Percentiles rank a stretch among this genome's conserved stretches.
phyloP scores from a whole-genome alignment of 2,888 invertebrate genomes.

The Glyphotaelius pellucidus region DNA sequence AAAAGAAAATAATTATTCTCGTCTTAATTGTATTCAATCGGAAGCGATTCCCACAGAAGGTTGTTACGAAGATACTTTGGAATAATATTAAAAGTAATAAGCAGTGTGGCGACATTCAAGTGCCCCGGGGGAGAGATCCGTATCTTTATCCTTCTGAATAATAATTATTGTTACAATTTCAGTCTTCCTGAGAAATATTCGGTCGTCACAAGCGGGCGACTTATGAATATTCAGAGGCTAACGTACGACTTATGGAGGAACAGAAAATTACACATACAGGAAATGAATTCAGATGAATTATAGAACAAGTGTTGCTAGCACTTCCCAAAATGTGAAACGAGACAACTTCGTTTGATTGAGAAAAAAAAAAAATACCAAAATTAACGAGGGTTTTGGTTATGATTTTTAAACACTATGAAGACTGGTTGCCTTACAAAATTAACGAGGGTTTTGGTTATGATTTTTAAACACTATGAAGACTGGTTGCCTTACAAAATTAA shows the following conservation, averaged over 20 bases:
- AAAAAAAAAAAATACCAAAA: background rate
- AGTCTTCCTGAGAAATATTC: constrained; percentile 25
- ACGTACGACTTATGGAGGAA: constrained; percentile 28
- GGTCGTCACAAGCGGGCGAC: constrained; percentile 45
- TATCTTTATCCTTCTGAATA: constrained; percentile 19
- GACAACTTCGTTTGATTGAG: background rate
- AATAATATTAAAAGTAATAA: background rate
- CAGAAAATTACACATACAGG: constrained; percentile 36
- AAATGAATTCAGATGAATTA: constrained; percentile 42
- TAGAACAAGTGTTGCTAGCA: constrained; percentile 24
- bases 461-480: too few species aligned
- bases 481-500: background rate
- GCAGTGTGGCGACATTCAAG: background rate
- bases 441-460: background rate
- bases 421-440: too few species aligned
- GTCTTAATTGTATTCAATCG: background rate
- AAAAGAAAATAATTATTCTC: background rate
- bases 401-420: too few species aligned
- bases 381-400: background rate
- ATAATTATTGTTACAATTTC: constrained; percentile 8
- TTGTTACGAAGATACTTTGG: background rate
- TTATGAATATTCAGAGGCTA: constrained; percentile 39
- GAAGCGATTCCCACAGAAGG: constrained; percentile 8
- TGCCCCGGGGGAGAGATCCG: background rate
- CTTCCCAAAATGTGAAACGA: constrained; percentile 21